Evolutionary conservation across 2,888 invertebrate species (phyloP).

Genomic region (Dimorphilus gyrociliatus): DNA sequence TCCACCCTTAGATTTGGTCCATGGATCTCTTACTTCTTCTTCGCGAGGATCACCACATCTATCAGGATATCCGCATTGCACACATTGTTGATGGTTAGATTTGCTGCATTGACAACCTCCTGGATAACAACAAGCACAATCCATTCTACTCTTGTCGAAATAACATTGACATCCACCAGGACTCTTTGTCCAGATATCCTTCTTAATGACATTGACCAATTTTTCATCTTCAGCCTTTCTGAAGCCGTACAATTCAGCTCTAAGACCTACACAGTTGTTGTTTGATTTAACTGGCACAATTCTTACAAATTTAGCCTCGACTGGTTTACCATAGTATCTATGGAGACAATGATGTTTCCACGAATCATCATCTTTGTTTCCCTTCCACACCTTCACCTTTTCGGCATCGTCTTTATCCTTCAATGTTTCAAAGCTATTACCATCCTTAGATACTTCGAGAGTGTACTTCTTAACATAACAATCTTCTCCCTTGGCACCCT

Average conservation of each 20-base stretch:
- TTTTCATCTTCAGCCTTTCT: slow-evolving; percentile 1
- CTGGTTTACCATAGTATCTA: slow-evolving; percentile 5
- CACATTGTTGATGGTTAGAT: slow-evolving; percentile 12
- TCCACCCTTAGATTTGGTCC: slow-evolving; percentile 5
- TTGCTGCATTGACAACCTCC: slow-evolving; percentile 13
- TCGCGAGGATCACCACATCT: slow-evolving; percentile 10
- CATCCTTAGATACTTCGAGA: too few relatives aligned
- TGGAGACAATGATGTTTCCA: slow-evolving; percentile 5
- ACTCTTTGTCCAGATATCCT: slow-evolving; percentile 8
- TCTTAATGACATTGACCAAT: slow-evolving; percentile 2
- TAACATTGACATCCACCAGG: slow-evolving; percentile 12
- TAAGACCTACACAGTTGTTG: slow-evolving; percentile 1
- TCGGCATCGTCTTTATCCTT: too few relatives aligned
- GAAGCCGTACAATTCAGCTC: slow-evolving; percentile 3
- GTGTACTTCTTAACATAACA: too few relatives aligned
- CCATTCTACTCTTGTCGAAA: slow-evolving; percentile 5
- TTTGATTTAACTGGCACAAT: not conserved
- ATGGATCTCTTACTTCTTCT: not conserved
- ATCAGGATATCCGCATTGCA: slow-evolving; percentile 9
- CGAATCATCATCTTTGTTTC: slow-evolving; percentile 2
- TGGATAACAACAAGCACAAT: slow-evolving; percentile 14
- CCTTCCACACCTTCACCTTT: slow-evolving; percentile 4
- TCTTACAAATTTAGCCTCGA: slow-evolving; percentile 1
- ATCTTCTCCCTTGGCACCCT: too few relatives aligned
- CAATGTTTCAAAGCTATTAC: too few relatives aligned